Base-by-base conservation (phyloP, 1,140 invertebrate species). In the Aleiodes sp. region DNA sequence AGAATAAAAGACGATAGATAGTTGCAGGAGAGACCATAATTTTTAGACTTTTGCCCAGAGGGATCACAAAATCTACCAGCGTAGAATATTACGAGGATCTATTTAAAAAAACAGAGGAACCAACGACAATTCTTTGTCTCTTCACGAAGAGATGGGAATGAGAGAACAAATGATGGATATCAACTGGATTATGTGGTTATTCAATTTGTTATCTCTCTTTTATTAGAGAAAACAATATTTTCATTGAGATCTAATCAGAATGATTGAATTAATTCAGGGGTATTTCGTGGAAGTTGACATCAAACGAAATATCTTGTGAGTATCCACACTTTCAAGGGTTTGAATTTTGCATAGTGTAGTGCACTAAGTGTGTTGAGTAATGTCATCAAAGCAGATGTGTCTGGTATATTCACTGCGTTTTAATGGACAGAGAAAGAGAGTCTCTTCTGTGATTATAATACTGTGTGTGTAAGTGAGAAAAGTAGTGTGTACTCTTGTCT, bases 181-280 rank as follows among this genome's bases (percentile, higher is more conserved):
- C n/a, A 43, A 14, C 2, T 24, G 19, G 46, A 52, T 52, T 52
- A 52, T 24, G 21, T 9, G 1, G 10, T 26, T 6, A 24, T 52
- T 52, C 46, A 52, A 52, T 52, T 52, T 52, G 46, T 52, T 16
- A 43, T 43, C n/a, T n/a, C n/a, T n/a, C n/a, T n/a, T 43, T 16
- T 43, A 43, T 43, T 16, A 43, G n/a, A 43, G n/a, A 16, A 1
- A 14, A 16, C 4, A 16, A 43, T 43, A 43, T 43, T 43, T 12
- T 14, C 19, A n/a, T 1, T 43, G 39, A 16, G 39, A 16, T 43
- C 6, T 43, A 8, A 16, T 43, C n/a, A n/a, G n/a, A n/a, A n/a
- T n/a, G n/a, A n/a, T n/a, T n/a, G n/a, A n/a, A n/a, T n/a, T n/a
- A n/a, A n/a, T n/a, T n/a, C n/a, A 14, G 3, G 1, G 39, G 3